Evolutionary conservation across 2,113 vertebrate genomes (phyloP).

Genomic region (Monopterus albus): DNA sequence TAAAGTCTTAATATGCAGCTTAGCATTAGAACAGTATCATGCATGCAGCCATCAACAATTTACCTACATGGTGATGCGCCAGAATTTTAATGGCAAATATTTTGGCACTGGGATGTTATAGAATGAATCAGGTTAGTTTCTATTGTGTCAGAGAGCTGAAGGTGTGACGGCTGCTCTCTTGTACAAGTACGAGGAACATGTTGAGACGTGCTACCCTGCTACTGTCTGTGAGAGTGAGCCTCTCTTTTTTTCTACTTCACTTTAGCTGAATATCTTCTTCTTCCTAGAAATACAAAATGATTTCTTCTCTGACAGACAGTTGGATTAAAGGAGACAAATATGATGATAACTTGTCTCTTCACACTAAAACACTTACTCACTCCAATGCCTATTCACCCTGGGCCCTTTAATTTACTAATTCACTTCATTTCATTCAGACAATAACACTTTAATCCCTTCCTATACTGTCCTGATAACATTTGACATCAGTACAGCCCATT

Average conservation of each 20-base stretch:
- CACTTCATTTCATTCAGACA: constrained; percentile 6
- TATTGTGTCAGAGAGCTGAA: constrained; percentile 1
- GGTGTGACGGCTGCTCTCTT: constrained; percentile 43
- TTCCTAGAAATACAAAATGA: not conserved
- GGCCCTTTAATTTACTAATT: constrained; percentile 36
- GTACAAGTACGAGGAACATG: constrained; percentile 36
- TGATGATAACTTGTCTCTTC: not conserved
- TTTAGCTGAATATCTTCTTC: not conserved
- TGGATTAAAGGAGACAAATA: constrained; percentile 16
- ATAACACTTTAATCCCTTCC: constrained; percentile 46
- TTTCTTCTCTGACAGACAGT: constrained; percentile 34
- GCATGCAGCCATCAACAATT: no score
- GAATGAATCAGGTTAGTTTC: not conserved
- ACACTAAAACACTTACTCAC: constrained; percentile 27
- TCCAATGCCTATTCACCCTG: constrained; percentile 5
- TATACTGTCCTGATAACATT: not conserved
- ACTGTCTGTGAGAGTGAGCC: not conserved
- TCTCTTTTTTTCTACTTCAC: not conserved
- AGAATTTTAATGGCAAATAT: no score
- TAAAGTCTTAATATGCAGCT: no score
- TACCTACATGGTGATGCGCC: no score
- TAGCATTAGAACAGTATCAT: no score
- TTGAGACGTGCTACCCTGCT: constrained; percentile 26
- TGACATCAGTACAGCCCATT: constrained; percentile 23
- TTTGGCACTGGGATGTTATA: no score